phyloP scores from a whole-genome alignment of 2,888 invertebrate genomes.

The Bombylius major region DNA sequence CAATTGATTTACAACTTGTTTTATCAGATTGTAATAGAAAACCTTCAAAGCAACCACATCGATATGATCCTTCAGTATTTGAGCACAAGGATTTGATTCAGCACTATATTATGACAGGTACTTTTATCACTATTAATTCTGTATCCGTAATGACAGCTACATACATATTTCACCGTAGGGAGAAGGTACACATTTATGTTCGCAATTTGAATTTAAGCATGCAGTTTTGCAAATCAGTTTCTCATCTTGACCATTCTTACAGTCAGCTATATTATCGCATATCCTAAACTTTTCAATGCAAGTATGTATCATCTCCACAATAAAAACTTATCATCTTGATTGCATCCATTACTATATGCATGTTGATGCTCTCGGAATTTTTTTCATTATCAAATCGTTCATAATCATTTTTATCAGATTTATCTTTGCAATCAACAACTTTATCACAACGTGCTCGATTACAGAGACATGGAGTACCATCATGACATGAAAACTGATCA shows the following conservation, averaged over 20 bases:
- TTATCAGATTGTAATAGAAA: slow-evolving; percentile 43
- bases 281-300: slow-evolving; percentile 51
- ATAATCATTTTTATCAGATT: slow-evolving; percentile 45
- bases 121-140: slow-evolving; percentile 39
- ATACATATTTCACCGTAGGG: slow-evolving; percentile 54
- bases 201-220: slow-evolving; percentile 35
- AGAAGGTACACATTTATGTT: slow-evolving; percentile 47
- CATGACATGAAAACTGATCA: slow-evolving; percentile 41
- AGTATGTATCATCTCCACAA: slow-evolving; percentile 48
- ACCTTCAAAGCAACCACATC: slow-evolving; percentile 30
- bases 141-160: slow-evolving; percentile 51
- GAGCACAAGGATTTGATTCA: slow-evolving; percentile 45
- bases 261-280: slow-evolving; percentile 52
- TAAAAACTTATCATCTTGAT: slow-evolving; percentile 36
- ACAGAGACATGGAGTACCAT: slow-evolving; percentile 40
- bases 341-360: slow-evolving; percentile 16
- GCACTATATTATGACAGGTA: slow-evolving; percentile 48
- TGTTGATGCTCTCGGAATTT: slow-evolving; percentile 10
- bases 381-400: too few species aligned
- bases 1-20: slow-evolving; percentile 52
- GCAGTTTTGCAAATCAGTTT: slow-evolving; percentile 45
- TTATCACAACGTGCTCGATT: slow-evolving; percentile 39
- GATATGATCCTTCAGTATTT: slow-evolving; percentile 36
- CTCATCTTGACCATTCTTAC: slow-evolving; percentile 60
- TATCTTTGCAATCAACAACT: slow-evolving; percentile 42